These are phyloP conservation scores for Trachelipus rathkii DNA, from an alignment of 1,140 invertebrate species.

Conservation along the genomic window DNA sequence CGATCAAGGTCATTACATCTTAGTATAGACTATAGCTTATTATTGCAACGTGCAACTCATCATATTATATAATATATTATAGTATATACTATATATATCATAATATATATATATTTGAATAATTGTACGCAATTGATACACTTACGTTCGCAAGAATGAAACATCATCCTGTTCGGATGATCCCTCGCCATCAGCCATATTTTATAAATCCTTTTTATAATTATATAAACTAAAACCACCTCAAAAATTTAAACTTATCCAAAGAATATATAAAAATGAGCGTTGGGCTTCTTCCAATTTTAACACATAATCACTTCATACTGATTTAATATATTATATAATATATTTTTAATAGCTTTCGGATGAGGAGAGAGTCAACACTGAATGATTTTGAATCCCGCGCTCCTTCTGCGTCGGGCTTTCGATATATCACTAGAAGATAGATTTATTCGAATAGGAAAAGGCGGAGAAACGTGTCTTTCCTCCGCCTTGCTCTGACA, in stretches of 20 bases:
- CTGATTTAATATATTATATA: no score
- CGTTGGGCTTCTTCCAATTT: no score
- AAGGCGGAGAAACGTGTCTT: background rate
- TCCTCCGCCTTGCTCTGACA: background rate
- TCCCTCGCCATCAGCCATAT: constrained; percentile 84
- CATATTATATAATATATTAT: background rate
- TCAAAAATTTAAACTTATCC: no score
- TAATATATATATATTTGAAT: background rate
- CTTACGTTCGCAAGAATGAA: constrained; percentile 92
- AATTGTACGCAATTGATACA: background rate
- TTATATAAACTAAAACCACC: no score
- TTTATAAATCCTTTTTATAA: background rate
- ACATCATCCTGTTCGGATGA: constrained; percentile 96
- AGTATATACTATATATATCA: constrained; percentile 15
- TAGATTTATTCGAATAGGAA: background rate
- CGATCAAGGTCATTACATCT: no score
- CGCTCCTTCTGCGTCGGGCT: no score
- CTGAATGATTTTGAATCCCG: no score
- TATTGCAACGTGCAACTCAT: background rate
- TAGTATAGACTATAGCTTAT: background rate
- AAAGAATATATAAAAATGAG: no score
- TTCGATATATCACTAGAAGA: no score
- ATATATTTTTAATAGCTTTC: no score
- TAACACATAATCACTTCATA: no score
- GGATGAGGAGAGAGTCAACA: no score